These are phyloP conservation scores for Steinernema hermaphroditum DNA, from an alignment of 2,888 invertebrate species.

Conservation along the genomic window DNA sequence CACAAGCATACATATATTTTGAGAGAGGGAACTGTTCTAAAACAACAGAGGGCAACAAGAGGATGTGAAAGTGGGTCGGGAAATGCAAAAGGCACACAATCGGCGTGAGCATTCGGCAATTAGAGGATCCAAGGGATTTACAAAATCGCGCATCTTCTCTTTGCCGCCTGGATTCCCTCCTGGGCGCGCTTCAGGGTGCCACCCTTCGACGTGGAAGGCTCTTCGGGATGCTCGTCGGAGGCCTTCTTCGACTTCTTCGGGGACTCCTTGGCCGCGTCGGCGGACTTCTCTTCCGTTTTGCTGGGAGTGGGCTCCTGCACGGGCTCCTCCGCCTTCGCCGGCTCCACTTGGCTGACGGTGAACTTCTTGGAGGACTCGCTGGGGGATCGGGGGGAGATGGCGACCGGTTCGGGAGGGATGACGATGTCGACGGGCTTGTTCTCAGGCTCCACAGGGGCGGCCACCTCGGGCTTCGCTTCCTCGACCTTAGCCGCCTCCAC, in stretches of 20 bases:
- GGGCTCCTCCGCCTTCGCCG: neutral
- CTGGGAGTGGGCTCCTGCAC: conserved; percentile 25
- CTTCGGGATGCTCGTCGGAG: conserved; percentile 12
- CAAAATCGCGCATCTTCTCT: conserved; percentile 26
- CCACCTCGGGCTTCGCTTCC: neutral
- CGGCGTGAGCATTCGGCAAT: conserved; percentile 8
- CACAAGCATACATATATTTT: neutral
- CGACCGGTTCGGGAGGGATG: conserved; percentile 9
- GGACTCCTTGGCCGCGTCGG: neutral
- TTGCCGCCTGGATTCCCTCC: conserved; percentile 13
- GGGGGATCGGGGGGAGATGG: conserved; percentile 2
- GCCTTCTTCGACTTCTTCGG: conserved; percentile 27
- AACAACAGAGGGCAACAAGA: conserved; percentile 1
- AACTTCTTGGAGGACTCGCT: neutral
- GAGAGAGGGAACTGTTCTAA: conserved; percentile 16
- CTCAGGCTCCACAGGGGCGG: neutral
- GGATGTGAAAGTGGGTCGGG: conserved; percentile 2
- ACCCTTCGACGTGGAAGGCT: conserved; percentile 21
- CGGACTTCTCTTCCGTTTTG: conserved; percentile 16
- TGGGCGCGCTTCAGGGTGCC: conserved; percentile 29
- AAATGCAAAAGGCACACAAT: conserved; percentile 25
- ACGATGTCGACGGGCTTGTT: neutral
- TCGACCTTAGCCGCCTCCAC: neutral
- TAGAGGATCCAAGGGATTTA: neutral
- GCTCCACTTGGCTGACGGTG: conserved; percentile 24